A percentile compares a stretch with the other conserved stretches of the same genome.
Conservation (phyloP, 2,113 vertebrate species). For the Oriolus oriolus region DNA sequence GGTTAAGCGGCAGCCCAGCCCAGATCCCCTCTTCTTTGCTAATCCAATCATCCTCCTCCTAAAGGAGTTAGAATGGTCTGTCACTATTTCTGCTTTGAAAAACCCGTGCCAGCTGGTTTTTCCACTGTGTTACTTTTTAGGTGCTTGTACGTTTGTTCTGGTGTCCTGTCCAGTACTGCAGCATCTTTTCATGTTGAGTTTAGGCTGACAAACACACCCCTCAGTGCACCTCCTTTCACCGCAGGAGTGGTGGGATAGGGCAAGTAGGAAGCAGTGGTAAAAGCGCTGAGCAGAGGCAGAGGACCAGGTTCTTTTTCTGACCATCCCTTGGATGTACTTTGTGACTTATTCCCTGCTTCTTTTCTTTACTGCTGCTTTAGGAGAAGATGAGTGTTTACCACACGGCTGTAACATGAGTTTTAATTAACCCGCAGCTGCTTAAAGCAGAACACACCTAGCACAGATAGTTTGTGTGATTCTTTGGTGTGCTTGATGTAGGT, state of each 20-base stretch:
- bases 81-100: not conserved
- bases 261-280: not conserved
- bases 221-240: not conserved
- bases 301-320: not conserved
- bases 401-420: not conserved
- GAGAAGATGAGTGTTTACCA: not conserved
- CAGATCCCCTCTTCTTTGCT: not conserved
- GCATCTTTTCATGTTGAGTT: not conserved
- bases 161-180: not conserved
- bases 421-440: not conserved
- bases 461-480: not conserved
- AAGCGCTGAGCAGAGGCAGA: not conserved
- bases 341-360: not conserved
- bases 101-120: not conserved
- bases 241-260: rapidly evolving
- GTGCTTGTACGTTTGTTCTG: not conserved
- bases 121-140: not conserved
- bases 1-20: not conserved
- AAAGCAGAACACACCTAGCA: not conserved
- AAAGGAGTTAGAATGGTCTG: not conserved
- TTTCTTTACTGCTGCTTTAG: not conserved
- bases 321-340: not conserved
- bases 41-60: not conserved
- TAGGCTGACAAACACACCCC: rapidly evolving
- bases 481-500: not conserved